Conservation (phyloP, 2,888 invertebrate species). For the Leptopilina syphax region DNA sequence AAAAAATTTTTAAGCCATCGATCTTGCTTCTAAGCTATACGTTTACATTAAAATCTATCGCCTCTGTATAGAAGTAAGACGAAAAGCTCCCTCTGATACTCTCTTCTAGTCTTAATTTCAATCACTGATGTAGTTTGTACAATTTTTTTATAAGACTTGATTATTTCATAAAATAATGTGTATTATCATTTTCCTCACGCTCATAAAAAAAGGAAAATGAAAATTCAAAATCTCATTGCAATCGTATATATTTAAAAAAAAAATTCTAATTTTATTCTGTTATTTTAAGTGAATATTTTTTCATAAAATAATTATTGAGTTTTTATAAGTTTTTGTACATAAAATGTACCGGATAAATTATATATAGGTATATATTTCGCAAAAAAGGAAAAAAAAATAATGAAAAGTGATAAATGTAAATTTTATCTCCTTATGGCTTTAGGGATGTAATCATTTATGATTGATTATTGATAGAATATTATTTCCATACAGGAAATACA, state of each 20-base stretch:
- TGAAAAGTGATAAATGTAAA: conserved; percentile 36
- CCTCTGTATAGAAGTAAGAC: conserved; percentile 30
- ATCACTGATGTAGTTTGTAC: conserved; percentile 32
- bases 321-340: conserved; percentile 39
- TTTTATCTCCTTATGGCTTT: conserved; percentile 33
- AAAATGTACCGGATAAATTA: conserved; percentile 29
- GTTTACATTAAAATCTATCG: conserved; percentile 15
- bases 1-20: conserved; percentile 49
- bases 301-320: conserved; percentile 30
- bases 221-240: conserved; percentile 8
- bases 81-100: conserved; percentile 30
- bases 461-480: conserved; percentile 36
- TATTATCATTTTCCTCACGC: conserved; percentile 20
- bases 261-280: conserved; percentile 12
- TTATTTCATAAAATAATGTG: conserved; percentile 6
- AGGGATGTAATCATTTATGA: conserved; percentile 25
- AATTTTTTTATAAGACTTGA: conserved; percentile 40
- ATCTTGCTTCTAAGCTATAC: conserved; percentile 43
- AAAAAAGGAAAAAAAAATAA: neutral
- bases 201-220: neutral
- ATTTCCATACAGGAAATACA: conserved; percentile 20
- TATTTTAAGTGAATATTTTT: conserved; percentile 3
- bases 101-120: conserved; percentile 39
- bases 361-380: conserved; percentile 20
- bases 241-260: neutral